Evolutionary conservation across 1,140 invertebrate species (phyloP), one percentile per base, ranked within the genome.

Genomic region (Orius laevigatus): DNA sequence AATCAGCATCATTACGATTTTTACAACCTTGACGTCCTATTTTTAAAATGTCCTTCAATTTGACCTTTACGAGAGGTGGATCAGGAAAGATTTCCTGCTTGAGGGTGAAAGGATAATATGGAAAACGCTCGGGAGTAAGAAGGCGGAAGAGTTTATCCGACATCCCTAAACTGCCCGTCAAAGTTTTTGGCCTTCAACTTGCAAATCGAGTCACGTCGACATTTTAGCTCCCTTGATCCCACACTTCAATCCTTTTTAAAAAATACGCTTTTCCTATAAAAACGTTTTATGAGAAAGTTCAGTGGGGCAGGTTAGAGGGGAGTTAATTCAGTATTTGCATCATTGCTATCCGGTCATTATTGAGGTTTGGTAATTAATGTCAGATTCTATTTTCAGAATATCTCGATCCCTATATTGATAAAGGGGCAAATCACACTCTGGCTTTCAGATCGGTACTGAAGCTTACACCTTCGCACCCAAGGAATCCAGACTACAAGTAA

Each of bases 401-500:
- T 59, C 63, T 79, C 55, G 76, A 80, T 59, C 75, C 73, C 32
- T 73, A 70, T 58, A 57, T 76, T 53, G 69, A 70, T 61, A 70
- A 16, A 4, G 40, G 66, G 57, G 58, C 59, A 55, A 57, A 73
- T 66, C 53, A 52, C n/a, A 73, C 76, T 56, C 66, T 75, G 58
- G 76, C 74, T 33, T 83, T 81, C 62, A 69, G 78, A 57, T 78
- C 78, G 31, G 74, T 81, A 48, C 64, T 85, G 52, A 74, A 78
- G 64, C 62, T 82, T 50, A 82, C 78, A 2, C 75, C 77, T 12
- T 81, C 77, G 2, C 73, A 77, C 62, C 76, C 77, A 5, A 72
- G 70, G 53, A 78, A 79, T 61, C 75, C 75, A 16, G 64, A 76
- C 53, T 80, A 78, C 60, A 67, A 67, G 78, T 81, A 68, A 73